Evolutionary conservation across 2,888 invertebrate genomes (phyloP).

Genomic region (Molanna angustata): DNA sequence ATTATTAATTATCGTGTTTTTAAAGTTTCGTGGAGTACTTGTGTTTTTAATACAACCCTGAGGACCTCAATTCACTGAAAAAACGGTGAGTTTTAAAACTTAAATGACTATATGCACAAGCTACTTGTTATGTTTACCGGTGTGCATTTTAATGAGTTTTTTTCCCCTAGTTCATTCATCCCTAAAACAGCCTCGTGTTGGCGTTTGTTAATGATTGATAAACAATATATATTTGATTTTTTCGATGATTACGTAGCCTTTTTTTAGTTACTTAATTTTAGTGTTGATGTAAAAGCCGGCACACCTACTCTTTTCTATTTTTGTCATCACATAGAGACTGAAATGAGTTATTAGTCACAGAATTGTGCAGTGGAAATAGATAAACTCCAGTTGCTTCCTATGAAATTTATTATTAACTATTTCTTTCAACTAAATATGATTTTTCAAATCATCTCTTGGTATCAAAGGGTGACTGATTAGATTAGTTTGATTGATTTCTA

Average conservation of each 20-base stretch:
- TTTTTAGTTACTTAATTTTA: conserved; percentile 14
- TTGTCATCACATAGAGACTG: too few relatives aligned
- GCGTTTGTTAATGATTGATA: background rate
- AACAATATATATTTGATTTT: background rate
- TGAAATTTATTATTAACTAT: too few relatives aligned
- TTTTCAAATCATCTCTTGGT: too few relatives aligned
- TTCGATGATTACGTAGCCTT: conserved; percentile 11
- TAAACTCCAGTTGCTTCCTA: too few relatives aligned
- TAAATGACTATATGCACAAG: conserved; percentile 4
- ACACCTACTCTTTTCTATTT: conserved; percentile 28
- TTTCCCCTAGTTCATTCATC: conserved; percentile 24
- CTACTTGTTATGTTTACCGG: conserved; percentile 24
- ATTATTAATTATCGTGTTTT: too few relatives aligned
- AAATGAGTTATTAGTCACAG: too few relatives aligned
- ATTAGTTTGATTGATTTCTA: too few relatives aligned
- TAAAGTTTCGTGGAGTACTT: too few relatives aligned
- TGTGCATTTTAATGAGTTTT: conserved; percentile 7
- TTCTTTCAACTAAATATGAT: too few relatives aligned
- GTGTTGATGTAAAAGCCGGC: conserved; percentile 23
- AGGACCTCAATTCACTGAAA: background rate
- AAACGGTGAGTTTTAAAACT: conserved; percentile 6
- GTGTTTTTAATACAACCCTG: background rate
- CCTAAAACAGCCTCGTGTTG: conserved; percentile 15
- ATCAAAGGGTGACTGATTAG: too few relatives aligned
- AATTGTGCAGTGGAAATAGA: too few relatives aligned